These are phyloP conservation scores for Akabosia matsudoensis DNA, from an alignment of 1,140 invertebrate genomes.

Conservation along the genomic window DNA sequence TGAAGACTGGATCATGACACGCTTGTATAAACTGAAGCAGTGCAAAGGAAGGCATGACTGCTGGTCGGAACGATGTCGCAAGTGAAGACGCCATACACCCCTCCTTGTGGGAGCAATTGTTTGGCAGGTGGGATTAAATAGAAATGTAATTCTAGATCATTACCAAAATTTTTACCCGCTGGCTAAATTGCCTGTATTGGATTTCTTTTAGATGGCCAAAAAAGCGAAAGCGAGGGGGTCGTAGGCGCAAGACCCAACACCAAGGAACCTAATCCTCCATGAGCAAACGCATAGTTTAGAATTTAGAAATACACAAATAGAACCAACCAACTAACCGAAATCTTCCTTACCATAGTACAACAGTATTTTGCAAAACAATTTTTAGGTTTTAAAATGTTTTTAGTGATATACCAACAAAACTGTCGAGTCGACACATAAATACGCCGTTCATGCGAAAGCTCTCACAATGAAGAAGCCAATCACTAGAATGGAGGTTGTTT, in stretches of 20 bases:
- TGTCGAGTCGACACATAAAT: too few species aligned
- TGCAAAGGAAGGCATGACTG: constrained; percentile 42
- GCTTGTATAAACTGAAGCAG: constrained; percentile 35
- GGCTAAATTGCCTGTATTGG: background rate
- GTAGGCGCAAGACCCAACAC: background rate
- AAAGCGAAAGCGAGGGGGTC: background rate
- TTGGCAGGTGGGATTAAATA: constrained; percentile 39
- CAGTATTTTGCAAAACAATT: too few species aligned
- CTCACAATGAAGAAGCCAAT: too few species aligned
- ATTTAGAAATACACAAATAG: background rate
- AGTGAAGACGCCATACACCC: constrained; percentile 30
- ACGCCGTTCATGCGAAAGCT: too few species aligned
- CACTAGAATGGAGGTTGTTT: too few species aligned
- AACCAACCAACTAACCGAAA: background rate
- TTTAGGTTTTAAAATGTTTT: too few species aligned
- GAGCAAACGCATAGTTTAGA: too few species aligned
- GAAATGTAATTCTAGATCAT: background rate
- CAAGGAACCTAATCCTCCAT: background rate
- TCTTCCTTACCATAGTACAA: background rate
- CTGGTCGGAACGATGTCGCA: constrained; percentile 11
- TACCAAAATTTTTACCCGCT: background rate
- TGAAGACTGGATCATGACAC: constrained; percentile 44
- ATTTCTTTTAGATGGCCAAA: background rate
- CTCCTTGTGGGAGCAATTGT: constrained; percentile 44
- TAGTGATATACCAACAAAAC: too few species aligned